Base-by-base conservation (phyloP, 2,797 vertebrate genomes). In the Cuculus canorus region DNA sequence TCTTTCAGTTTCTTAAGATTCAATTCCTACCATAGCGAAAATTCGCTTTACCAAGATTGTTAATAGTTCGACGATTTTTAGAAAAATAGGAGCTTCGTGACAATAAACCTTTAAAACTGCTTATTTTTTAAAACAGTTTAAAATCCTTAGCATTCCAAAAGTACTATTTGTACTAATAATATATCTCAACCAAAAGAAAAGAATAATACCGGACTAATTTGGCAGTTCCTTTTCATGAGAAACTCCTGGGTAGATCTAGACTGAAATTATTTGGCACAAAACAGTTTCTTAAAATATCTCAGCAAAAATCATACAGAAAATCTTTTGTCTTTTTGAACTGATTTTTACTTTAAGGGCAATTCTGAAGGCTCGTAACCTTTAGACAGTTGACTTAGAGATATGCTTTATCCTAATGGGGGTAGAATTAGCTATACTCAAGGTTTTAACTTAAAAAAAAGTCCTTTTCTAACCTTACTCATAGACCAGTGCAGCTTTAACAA, bases 11-110 rank as follows among this genome's bases (percentile, higher is more conserved):
- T 86, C 18, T 57, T 25, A 48, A 45, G 22, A 41, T 43, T 53
- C 7, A 41, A 28, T 4, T 69, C 22, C 10, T 56, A 15, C 0
- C 0, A 25, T n/a, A 56, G 50, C 53, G 11, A 48, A 52, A 77
- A 94, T 80, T 33, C 4, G 12, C 5, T 86, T 88, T n/a, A 71
- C 19, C 16, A 68, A 77, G 13, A 35, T 47, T 18, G 5, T 60
- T 60, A 47, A n/a, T 21, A 16, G 9, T 13, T 16, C 32, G 18
- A 25, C 25, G 8, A 56, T 5, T 61, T 77, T 70, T 64, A 1
- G 2, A 68, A 81, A 65, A 39, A 43, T 32, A 21, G 2, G 50
- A 4, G 1, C 4, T 69, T 27, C 32, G 68, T 78, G 7, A 43
- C 12, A 68, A 66, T 30, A 90, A 77, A 56, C 5, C 2, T 61